Evolutionary conservation across 2,888 invertebrate genomes (phyloP), one percentile per base, ranked within the genome.

Genomic region (Buathra laborator): DNA sequence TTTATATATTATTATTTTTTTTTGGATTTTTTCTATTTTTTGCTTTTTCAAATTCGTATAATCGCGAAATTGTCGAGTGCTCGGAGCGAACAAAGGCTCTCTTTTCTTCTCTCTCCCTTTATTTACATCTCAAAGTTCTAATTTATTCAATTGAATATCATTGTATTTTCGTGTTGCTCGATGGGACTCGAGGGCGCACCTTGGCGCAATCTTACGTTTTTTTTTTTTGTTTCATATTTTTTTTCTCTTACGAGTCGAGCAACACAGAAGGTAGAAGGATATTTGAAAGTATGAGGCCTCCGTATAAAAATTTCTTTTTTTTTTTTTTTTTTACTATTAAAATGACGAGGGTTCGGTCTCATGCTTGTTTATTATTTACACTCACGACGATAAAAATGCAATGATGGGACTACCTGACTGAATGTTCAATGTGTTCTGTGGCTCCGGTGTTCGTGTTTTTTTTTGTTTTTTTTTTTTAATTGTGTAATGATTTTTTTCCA

Each of bases 301-400:
- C 86, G 87, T 87, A 87, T 87, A 86, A 87, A 87, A 87, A 87
- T 66, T 29, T 51, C 14, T 67, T 72, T 72, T 83, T 37, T 48
- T 16, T 67, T 72, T 71, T 83, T 48, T 16, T 67, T 72, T 72
- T 83, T 37, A 75, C 79, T 79, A 76, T 77, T 90, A 90, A 91
- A 91, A 91, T 88, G 89, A 64, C 81, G 43, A 76, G 53, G 37
- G 48, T 75, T 56, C 89, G 88, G 84, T 87, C 87, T 87, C 88
- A 89, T 89, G 89, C 89, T 89, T 81, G 62, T 32, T 37, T 37
- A 32, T 62, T 92, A 92, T 92, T 90, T 92, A 92, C 93, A 92
- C 85, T 89, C 88, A 88, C 89, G 91, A 76, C 64, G 62, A 89
- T 90, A 91, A 91, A 84, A 91, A 91, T 91, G 91, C 88, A 91